phyloP scores from a whole-genome alignment of 2,113 vertebrate genomes.

The Malurus cyaneus region DNA sequence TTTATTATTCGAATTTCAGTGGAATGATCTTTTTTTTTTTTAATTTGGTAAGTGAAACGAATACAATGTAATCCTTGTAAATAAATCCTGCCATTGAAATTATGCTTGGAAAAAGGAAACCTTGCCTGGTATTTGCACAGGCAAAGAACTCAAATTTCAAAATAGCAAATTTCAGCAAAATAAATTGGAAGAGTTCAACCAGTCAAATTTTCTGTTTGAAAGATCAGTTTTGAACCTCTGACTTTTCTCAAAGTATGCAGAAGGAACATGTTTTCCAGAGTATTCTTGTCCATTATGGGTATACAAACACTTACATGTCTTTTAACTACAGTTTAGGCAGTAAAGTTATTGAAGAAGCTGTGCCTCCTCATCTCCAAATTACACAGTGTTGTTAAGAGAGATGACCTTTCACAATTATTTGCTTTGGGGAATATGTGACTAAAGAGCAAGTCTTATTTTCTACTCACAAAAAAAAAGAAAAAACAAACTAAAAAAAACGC shows the following conservation, averaged over 20 bases:
- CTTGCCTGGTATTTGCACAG: background rate
- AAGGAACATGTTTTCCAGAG: background rate
- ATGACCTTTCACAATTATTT: background rate
- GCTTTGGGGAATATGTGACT: background rate
- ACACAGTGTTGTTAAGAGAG: background rate
- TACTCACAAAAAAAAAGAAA: background rate
- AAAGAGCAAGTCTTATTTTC: background rate
- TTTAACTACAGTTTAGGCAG: background rate
- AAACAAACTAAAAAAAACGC: no score
- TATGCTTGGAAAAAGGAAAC: background rate
- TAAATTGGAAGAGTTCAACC: background rate
- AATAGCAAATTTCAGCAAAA: constrained; percentile 23
- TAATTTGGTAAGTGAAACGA: background rate
- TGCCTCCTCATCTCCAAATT: background rate
- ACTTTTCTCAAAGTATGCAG: background rate
- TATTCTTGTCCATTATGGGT: background rate
- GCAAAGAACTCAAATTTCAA: background rate
- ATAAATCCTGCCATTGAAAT: constrained; percentile 7
- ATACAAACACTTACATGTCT: background rate
- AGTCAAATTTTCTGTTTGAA: background rate
- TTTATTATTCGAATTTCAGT: constrained; percentile 33
- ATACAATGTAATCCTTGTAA: background rate
- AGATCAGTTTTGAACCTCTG: background rate
- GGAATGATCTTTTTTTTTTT: background rate
- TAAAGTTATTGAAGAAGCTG: background rate